Conservation (phyloP, 2,797 vertebrate species). For the Melanotaenia trifasciata region DNA sequence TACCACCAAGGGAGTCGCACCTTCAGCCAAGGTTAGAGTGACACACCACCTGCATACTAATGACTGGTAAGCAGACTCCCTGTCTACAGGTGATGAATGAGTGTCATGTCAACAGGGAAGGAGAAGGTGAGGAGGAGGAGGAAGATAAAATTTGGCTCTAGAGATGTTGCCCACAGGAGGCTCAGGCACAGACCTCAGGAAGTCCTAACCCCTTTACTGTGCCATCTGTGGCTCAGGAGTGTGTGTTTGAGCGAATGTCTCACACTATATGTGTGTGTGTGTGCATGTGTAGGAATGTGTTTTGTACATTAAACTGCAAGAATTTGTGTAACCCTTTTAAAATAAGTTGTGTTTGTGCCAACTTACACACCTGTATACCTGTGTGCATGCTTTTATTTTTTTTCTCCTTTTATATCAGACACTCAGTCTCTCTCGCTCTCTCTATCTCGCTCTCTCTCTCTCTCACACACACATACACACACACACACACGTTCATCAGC, state of each 20-base stretch:
- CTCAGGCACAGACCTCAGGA: conserved; percentile 75
- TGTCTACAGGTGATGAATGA: conserved; percentile 75
- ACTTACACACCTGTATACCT: neutral
- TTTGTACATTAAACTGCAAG: neutral
- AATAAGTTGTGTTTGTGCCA: neutral
- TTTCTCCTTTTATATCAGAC: conserved; percentile 14
- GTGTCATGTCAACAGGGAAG: conserved; percentile 68
- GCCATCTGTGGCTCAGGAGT: conserved; percentile 75
- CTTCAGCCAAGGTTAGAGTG: conserved; percentile 69
- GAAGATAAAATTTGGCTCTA: conserved; percentile 68
- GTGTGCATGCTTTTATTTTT: neutral
- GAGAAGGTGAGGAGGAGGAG: conserved; percentile 44
- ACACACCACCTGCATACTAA: conserved; percentile 63
- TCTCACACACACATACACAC: conserved; percentile 17
- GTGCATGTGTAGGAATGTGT: conserved; percentile 21
- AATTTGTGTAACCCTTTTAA: conserved; percentile 7
- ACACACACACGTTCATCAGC: conserved; percentile 27
- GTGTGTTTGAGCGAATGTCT: conserved; percentile 2
- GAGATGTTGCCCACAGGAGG: conserved; percentile 68
- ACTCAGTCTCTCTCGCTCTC: too few species aligned
- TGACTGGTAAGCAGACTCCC: conserved; percentile 61
- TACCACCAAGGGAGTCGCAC: conserved; percentile 41
- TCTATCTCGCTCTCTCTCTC: neutral
- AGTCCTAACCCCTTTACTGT: conserved; percentile 68
- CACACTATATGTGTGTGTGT: conserved; percentile 20